Evolutionary conservation across 92 coral and sea anemone species (phyloP).

Genomic region (Paragorgia papillata): DNA sequence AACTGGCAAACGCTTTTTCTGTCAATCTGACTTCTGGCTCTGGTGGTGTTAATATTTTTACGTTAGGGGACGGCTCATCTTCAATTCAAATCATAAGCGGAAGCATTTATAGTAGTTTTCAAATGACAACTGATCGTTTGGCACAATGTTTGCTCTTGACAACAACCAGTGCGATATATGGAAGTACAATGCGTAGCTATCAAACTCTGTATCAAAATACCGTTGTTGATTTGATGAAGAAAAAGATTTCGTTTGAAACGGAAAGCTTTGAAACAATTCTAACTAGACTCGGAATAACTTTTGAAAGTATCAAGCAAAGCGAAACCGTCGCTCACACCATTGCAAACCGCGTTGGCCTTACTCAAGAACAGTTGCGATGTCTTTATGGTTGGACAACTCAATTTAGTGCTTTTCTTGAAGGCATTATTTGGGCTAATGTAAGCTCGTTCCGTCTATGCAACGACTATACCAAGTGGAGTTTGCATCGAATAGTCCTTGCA

Average conservation of each 20-base stretch:
- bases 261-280: not conserved
- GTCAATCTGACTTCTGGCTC: conserved; percentile 3
- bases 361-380: not conserved
- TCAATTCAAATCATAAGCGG: not conserved
- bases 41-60: conserved; percentile 5
- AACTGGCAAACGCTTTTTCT: conserved; percentile 22
- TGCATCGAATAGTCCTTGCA: not conserved
- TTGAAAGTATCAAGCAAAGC: not conserved
- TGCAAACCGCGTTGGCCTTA: conserved; percentile 13
- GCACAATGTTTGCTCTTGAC: not conserved
- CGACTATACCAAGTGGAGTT: not conserved
- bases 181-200: not conserved
- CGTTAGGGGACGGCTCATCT: not conserved
- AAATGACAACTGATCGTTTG: not conserved
- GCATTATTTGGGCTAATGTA: not conserved
- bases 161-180: not conserved
- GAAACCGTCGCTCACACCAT: conserved; percentile 26
- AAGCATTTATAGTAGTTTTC: not conserved
- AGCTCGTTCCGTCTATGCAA: conserved; percentile 9
- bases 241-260: conserved; percentile 25
- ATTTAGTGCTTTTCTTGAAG: not conserved
- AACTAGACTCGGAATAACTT: not conserved
- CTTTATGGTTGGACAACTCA: not conserved
- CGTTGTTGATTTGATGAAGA: conserved; percentile 4
- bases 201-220: not conserved